A percentile compares a stretch with the other conserved stretches of the same genome.
phyloP scores from a whole-genome alignment of 2,888 invertebrate species.

The Onchidella celtica region DNA sequence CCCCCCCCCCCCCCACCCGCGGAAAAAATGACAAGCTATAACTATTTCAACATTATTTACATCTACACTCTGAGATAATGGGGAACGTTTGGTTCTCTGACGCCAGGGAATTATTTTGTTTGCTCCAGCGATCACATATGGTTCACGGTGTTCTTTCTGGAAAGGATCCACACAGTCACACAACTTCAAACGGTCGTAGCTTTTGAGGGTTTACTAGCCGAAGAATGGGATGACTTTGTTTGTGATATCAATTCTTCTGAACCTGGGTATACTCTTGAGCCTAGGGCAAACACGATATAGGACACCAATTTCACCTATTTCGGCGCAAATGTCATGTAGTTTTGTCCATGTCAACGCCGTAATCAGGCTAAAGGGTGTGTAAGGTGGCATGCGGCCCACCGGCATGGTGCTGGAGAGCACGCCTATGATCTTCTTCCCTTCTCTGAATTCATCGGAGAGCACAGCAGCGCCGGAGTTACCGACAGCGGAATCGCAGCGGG shows the following conservation, averaged over 20 bases:
- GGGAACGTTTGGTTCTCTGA: too few species aligned
- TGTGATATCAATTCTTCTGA: conserved; percentile 42
- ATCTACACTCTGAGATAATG: too few species aligned
- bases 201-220: too few species aligned
- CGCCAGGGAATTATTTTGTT: too few species aligned
- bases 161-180: too few species aligned
- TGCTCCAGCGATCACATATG: too few species aligned
- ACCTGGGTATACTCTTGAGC: conserved; percentile 46
- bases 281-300: conserved; percentile 63
- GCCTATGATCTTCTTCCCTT: conserved; percentile 70
- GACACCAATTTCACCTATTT: conserved; percentile 64
- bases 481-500: conserved; percentile 67
- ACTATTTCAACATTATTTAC: too few species aligned
- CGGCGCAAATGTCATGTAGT: conserved; percentile 70
- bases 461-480: conserved; percentile 75
- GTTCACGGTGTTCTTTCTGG: too few species aligned
- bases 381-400: conserved; percentile 50
- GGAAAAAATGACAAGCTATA: too few species aligned
- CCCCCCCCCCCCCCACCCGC: too few species aligned
- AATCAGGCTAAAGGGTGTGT: conserved; percentile 63
- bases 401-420: conserved; percentile 69
- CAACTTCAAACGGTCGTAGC: too few species aligned
- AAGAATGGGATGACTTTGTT: conserved; percentile 62
- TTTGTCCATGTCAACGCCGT: conserved; percentile 70
- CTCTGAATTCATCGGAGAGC: conserved; percentile 61